Evolutionary conservation across 2,888 invertebrate genomes (phyloP).

Genomic region (Folsomia manolachei): DNA sequence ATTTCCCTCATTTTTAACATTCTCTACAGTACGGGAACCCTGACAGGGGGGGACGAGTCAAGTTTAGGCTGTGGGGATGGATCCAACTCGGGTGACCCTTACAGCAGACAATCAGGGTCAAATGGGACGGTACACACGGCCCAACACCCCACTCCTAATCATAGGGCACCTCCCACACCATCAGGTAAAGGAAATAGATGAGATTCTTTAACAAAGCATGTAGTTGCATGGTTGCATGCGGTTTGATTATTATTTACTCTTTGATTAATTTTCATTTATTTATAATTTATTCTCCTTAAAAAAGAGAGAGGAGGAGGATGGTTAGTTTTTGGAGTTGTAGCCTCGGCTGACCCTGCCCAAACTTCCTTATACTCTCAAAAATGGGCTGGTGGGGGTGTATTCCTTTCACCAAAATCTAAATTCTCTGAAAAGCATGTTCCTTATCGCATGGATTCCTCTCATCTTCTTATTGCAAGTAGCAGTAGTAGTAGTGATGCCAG

Average conservation of each 20-base stretch:
- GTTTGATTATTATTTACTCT: neutral
- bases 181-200: no score
- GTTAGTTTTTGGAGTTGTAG: neutral
- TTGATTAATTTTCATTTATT: neutral
- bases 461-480: neutral
- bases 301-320: neutral
- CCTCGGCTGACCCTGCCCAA: neutral
- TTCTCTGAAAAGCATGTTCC: neutral
- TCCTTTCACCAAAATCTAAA: neutral
- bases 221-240: neutral
- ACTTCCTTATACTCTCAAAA: neutral
- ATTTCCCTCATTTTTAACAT: conserved; percentile 44
- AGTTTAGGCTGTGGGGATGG: conserved; percentile 3
- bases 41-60: neutral
- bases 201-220: neutral
- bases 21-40: conserved; percentile 40
- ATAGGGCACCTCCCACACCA: conserved; percentile 7
- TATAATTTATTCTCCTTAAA: no score
- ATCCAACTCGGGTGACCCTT: conserved; percentile 23
- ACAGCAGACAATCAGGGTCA: conserved; percentile 40
- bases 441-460: neutral
- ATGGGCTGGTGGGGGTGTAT: neutral
- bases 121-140: conserved; percentile 38
- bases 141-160: conserved; percentile 27
- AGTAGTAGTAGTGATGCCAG: neutral